These are phyloP conservation scores for Micromys minutus DNA, from an alignment of 2,113 vertebrate genomes.

Conservation along the genomic window DNA sequence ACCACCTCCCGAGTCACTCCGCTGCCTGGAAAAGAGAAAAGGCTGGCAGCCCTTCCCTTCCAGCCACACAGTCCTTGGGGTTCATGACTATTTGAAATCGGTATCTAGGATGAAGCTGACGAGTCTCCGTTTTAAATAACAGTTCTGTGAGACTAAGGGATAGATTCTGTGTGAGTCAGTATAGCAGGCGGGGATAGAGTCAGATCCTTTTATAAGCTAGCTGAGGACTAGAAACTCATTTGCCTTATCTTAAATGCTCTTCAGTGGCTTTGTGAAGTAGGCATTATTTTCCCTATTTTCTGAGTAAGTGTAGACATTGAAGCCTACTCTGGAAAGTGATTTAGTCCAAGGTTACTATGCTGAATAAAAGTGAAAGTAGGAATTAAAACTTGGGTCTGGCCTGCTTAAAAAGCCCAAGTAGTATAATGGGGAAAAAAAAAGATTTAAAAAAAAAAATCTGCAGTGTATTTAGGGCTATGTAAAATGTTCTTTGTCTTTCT, in stretches of 20 bases:
- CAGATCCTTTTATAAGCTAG: neutral
- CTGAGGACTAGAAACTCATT: neutral
- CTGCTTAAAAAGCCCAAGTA: neutral
- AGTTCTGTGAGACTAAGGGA: neutral
- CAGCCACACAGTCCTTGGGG: neutral
- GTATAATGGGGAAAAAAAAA: neutral
- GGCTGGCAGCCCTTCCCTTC: neutral
- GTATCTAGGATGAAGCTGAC: neutral
- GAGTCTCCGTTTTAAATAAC: neutral
- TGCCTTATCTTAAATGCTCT: conserved; percentile 41
- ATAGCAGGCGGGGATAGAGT: neutral
- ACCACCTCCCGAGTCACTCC: neutral
- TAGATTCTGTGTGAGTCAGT: neutral
- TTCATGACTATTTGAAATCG: neutral
- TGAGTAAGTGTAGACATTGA: neutral
- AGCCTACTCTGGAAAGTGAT: neutral
- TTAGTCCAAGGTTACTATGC: neutral
- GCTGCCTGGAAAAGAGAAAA: neutral
- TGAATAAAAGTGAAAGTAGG: neutral
- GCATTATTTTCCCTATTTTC: neutral
- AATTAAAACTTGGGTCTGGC: conserved; percentile 5
- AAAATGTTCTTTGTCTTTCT: neutral
- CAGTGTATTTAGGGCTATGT: neutral
- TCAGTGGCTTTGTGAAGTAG: neutral
- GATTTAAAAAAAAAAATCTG: neutral